Percentiles rank a stretch among this genome's conserved stretches.
Evolutionary conservation across 2,113 vertebrate genomes (phyloP).

Genomic region (Thermophis baileyi): DNA sequence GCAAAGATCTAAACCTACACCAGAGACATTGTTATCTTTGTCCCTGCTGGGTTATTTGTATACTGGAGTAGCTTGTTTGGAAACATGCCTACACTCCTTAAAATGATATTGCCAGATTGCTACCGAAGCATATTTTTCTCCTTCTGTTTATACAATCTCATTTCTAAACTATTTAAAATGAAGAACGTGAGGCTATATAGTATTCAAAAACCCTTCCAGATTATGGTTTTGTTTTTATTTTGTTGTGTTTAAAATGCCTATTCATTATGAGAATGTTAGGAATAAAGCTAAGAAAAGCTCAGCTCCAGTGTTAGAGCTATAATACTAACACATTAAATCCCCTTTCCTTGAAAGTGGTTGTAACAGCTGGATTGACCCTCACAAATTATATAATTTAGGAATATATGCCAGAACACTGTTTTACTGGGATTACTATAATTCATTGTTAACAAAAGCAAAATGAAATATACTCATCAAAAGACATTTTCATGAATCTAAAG

Average conservation of each 20-base stretch:
- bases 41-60: conserved; percentile 69
- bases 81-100: conserved; percentile 71
- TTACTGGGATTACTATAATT: conserved; percentile 52
- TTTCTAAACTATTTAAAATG: conserved; percentile 72
- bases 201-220: conserved; percentile 70
- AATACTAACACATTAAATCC: conserved; percentile 67
- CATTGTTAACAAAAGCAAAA: conserved; percentile 63
- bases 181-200: conserved; percentile 61
- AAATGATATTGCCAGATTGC: conserved; percentile 66
- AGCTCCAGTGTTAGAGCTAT: conserved; percentile 60
- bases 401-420: conserved; percentile 58
- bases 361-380: conserved; percentile 64
- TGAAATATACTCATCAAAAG: conserved; percentile 53
- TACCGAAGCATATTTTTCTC: conserved; percentile 33
- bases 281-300: conserved; percentile 71
- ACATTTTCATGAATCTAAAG: conserved; percentile 55
- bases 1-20: conserved; percentile 48
- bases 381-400: conserved; percentile 68
- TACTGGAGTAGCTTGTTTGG: conserved; percentile 66
- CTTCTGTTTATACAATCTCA: conserved; percentile 55
- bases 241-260: conserved; percentile 63
- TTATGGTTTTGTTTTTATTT: conserved; percentile 55
- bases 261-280: conserved; percentile 71
- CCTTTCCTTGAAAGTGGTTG: conserved; percentile 65
- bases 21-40: conserved; percentile 58